phyloP scores from a whole-genome alignment of 2,113 vertebrate genomes.

The Takifugu flavidus region DNA sequence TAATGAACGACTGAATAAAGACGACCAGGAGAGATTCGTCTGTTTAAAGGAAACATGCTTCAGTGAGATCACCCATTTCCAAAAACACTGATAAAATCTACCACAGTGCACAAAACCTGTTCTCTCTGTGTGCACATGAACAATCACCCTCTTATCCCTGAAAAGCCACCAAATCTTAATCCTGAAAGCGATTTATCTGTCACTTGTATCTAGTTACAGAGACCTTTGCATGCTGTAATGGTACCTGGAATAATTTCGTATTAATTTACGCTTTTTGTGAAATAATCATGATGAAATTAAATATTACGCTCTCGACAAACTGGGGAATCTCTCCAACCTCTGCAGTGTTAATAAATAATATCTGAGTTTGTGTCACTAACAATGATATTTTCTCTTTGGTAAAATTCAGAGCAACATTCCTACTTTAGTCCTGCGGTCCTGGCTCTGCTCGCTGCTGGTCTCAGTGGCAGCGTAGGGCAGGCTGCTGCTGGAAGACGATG shows the following conservation, averaged over 20 bases:
- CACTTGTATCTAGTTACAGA: slow-evolving; percentile 24
- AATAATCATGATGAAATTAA: not conserved
- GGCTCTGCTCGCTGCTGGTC: slow-evolving; percentile 70
- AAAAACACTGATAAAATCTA: slow-evolving; percentile 14
- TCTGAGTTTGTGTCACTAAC: no score
- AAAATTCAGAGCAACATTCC: not conserved
- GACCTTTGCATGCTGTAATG: slow-evolving; percentile 2
- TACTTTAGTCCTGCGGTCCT: slow-evolving; percentile 85
- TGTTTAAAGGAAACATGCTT: slow-evolving; percentile 73
- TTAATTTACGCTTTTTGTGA: slow-evolving; percentile 14
- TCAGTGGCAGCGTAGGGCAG: slow-evolving; percentile 75
- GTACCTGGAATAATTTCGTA: slow-evolving; percentile 4
- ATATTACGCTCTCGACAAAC: no score
- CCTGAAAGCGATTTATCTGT: slow-evolving; percentile 9
- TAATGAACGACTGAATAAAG: slow-evolving; percentile 82
- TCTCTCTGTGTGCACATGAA: slow-evolving; percentile 14
- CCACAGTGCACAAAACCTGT: not conserved
- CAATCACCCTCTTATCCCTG: slow-evolving; percentile 10
- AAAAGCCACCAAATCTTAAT: slow-evolving; percentile 36
- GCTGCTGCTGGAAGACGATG: slow-evolving; percentile 79
- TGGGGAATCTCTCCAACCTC: no score
- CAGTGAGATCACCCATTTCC: slow-evolving; percentile 36
- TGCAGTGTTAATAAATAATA: not conserved
- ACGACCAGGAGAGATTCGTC: slow-evolving; percentile 82
- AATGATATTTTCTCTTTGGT: no score